Conservation (phyloP, 2,113 vertebrate genomes). For the Alaudala cheleensis region DNA sequence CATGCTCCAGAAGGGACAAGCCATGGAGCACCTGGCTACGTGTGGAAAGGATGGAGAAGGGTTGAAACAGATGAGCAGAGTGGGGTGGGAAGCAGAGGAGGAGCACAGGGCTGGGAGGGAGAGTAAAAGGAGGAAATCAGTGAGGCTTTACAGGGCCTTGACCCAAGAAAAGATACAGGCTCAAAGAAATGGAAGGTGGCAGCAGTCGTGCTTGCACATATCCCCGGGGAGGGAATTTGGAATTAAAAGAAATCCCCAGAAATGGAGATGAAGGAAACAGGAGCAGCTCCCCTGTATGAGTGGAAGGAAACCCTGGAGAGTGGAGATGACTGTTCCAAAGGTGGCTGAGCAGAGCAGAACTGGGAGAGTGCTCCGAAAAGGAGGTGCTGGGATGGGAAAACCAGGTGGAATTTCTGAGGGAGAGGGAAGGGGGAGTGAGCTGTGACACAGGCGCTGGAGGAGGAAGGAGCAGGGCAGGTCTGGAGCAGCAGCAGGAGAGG, state of each 20-base stretch:
- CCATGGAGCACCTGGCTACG: accelerated
- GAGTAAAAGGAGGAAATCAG: neutral
- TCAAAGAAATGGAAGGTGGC: neutral
- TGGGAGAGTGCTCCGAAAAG: neutral
- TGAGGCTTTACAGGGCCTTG: neutral
- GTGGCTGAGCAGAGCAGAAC: neutral
- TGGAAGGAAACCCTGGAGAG: neutral
- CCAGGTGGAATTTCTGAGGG: neutral
- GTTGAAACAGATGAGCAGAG: neutral
- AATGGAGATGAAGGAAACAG: neutral
- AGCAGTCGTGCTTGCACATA: accelerated
- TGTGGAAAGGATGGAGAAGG: neutral
- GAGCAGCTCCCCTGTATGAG: neutral
- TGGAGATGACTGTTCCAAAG: neutral
- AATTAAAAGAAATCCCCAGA: neutral
- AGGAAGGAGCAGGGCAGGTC: conserved; percentile 6
- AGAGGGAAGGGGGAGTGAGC: neutral
- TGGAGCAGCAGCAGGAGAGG: neutral
- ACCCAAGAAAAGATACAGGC: accelerated
- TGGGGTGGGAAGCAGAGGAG: neutral
- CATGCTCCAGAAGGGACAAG: neutral
- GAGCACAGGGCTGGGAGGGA: neutral
- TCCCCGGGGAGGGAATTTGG: neutral
- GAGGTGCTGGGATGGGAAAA: neutral
- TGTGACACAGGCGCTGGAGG: neutral